Evolutionary conservation across 2,113 vertebrate species (phyloP).

Genomic region (Microcebus ravelobensis): DNA sequence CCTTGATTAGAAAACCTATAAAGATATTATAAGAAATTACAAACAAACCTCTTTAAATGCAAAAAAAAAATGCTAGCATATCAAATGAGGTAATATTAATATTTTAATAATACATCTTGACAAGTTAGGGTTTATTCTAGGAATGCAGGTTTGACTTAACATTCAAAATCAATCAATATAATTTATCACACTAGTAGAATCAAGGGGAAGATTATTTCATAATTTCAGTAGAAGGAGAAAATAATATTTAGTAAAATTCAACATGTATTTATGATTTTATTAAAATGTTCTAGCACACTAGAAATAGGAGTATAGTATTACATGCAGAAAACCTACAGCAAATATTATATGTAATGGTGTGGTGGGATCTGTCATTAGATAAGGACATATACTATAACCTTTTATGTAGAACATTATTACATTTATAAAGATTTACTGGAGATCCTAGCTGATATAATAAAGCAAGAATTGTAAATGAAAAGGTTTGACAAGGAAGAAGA

Average conservation of each 20-base stretch:
- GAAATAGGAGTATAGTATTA: not conserved
- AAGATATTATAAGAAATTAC: not conserved
- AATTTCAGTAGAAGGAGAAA: not conserved
- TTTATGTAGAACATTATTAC: not conserved
- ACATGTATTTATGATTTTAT: not conserved
- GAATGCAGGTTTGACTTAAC: not conserved
- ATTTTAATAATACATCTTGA: not conserved
- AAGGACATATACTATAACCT: not conserved
- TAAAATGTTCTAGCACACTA: not conserved
- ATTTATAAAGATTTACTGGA: not conserved
- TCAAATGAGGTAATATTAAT: not conserved
- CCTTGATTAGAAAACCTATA: not conserved
- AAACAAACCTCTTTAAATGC: not conserved
- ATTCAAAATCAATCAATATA: not conserved
- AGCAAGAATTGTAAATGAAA: not conserved
- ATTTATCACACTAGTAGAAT: not conserved
- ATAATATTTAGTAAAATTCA: not conserved
- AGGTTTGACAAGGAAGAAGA: not conserved
- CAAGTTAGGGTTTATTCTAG: not conserved
- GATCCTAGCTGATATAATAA: not conserved
- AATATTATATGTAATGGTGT: not conserved
- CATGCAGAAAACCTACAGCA: not conserved
- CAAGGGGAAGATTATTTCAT: not conserved
- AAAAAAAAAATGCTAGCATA: not conserved
- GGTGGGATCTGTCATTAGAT: not conserved